Evolutionary conservation across 2,113 vertebrate species (phyloP), one percentile per base, ranked within the genome.

Genomic region (Oreocharis arfaki): DNA sequence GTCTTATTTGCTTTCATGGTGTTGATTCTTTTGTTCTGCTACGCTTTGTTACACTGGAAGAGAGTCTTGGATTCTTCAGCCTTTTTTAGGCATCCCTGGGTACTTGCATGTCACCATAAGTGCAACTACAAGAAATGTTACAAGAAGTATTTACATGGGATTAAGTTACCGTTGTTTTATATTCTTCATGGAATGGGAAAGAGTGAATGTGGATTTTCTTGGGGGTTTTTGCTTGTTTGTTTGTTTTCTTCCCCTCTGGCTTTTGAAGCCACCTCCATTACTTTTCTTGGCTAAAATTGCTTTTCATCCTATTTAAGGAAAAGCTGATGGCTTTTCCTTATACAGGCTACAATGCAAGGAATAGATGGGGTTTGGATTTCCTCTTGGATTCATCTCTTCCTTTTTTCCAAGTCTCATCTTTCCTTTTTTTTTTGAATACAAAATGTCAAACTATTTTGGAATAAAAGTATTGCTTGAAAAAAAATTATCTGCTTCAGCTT

Each of bases 41-140:
- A 2, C 3, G 18, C 32, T 86, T 67, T 50, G 16, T 84, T 87
- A 35, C 22, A 7, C 16, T 70, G 44, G 16, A 10, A 89, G 65
- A 79, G 83, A 26, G 55, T 75, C n/a, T 69, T 61, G 82, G n/a
- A 85, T 96, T 85, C 90, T 80, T 52, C 60, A 69, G 20, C 75
- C 82, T 83, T 97, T 96, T 95, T 88, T 90, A 86, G 90, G 21
- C 11, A 24, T 95, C 60, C 47, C 14, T 74, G 60, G 11, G 9
- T 65, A n/a, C 35, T 79, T 83, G 49, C 33, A 10, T 92, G 53
- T 73, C 63, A 41, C 22, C 11, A 1, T 41, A 65, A 92, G 7
- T 42, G 9, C 69, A 64, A 76, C 73, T 86, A 37, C 16, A 64
- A 73, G 24, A 65, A 81, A 27, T 46, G 7, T 46, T 78, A 41